These are phyloP conservation scores for Pedetes capensis DNA, from an alignment of 2,113 vertebrate species.

Conservation along the genomic window DNA sequence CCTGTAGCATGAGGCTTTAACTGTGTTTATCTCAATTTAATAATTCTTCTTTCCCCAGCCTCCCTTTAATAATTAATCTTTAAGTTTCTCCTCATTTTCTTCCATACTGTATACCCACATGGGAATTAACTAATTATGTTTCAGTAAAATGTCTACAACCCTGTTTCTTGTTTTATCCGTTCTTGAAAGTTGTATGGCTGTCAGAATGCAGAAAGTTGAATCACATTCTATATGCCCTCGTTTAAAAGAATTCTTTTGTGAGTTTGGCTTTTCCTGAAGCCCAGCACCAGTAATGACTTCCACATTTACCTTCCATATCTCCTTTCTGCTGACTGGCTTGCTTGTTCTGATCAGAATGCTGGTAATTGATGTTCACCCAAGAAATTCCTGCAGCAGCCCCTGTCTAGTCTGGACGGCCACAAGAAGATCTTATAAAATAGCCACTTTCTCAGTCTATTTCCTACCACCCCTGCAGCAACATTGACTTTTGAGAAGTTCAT, in stretches of 20 bases:
- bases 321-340: not conserved
- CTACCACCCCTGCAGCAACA: not conserved
- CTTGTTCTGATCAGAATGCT: conserved; percentile 34
- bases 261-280: not conserved
- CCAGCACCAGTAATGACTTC: not conserved
- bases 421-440: not conserved
- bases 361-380: not conserved
- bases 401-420: not conserved
- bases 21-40: not conserved
- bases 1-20: not conserved
- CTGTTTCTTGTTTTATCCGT: not conserved
- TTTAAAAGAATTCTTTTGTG: not conserved
- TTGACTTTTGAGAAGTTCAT: conserved; percentile 23
- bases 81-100: not conserved
- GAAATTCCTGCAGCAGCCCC: not conserved
- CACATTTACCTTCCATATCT: not conserved
- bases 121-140: conserved; percentile 20
- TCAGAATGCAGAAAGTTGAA: not conserved
- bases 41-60: not conserved
- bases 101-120: not conserved
- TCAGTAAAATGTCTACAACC: not conserved
- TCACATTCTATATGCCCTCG: not conserved
- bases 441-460: not conserved
- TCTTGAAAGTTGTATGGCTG: not conserved
- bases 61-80: not conserved